These are phyloP conservation scores for Aphelinus atriplicis DNA, from an alignment of 1,140 invertebrate species.

Conservation along the genomic window DNA sequence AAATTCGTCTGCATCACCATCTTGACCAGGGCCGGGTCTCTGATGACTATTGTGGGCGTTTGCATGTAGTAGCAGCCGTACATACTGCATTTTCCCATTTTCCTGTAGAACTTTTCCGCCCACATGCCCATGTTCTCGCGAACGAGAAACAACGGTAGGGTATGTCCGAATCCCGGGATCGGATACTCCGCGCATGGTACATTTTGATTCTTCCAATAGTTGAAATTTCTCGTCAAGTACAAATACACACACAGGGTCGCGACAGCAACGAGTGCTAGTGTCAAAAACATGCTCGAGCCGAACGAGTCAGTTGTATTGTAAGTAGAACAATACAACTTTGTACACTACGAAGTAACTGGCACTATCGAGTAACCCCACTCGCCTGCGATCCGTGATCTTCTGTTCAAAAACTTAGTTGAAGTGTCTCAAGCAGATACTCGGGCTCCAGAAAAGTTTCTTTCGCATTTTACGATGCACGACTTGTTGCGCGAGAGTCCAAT, in stretches of 20 bases:
- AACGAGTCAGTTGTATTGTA: too few species aligned
- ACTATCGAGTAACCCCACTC: too few species aligned
- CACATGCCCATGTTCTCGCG: conserved; percentile 29
- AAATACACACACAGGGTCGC: conserved; percentile 19
- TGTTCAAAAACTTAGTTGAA: too few species aligned
- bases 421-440: too few species aligned
- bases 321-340: too few species aligned
- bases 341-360: too few species aligned
- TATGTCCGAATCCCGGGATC: conserved; percentile 49
- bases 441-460: too few species aligned
- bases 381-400: too few species aligned
- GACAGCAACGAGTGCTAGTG: not conserved
- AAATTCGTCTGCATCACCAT: conserved; percentile 53
- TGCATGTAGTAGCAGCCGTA: conserved; percentile 47
- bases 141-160: conserved; percentile 29
- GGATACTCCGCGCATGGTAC: conserved; percentile 54
- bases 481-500: too few species aligned
- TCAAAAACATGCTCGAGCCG: too few species aligned
- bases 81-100: conserved; percentile 39
- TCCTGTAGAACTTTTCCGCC: conserved; percentile 37
- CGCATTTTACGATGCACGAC: too few species aligned
- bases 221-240: conserved; percentile 49
- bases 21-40: conserved; percentile 52
- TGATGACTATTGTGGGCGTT: conserved; percentile 45
- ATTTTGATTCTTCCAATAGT: conserved; percentile 62